Conservation (phyloP, 2,797 vertebrate species). For the Notamacropus eugenii region DNA sequence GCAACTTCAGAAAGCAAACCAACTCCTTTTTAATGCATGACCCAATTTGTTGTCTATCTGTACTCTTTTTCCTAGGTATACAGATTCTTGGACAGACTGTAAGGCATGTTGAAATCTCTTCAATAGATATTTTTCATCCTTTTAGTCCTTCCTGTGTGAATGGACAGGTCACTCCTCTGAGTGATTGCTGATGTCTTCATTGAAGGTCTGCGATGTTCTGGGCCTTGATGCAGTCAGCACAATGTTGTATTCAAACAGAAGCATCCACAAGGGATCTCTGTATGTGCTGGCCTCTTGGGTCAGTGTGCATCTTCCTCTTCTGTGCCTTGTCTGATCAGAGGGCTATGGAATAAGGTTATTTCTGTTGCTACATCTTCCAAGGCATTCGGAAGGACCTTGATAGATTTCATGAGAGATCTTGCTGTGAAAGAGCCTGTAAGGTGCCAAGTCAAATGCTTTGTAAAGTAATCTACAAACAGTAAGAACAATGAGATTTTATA, state of each 20-base stretch:
- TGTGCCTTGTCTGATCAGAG: too few relatives aligned
- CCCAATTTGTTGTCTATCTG: not conserved
- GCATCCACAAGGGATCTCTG: too few relatives aligned
- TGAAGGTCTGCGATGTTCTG: not conserved
- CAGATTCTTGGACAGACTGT: not conserved
- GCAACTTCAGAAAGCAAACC: not conserved
- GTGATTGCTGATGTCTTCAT: not conserved
- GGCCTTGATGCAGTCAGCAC: not conserved
- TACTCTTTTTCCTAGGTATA: not conserved
- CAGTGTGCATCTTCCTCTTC: too few relatives aligned
- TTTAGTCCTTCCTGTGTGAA: not conserved
- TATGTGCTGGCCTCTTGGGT: too few relatives aligned
- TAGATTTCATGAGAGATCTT: too few relatives aligned
- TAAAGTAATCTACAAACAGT: too few relatives aligned
- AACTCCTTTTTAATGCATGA: not conserved
- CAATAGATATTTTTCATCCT: not conserved
- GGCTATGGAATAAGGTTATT: too few relatives aligned
- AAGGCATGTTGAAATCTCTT: not conserved
- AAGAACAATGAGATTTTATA: too few relatives aligned
- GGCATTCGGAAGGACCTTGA: too few relatives aligned
- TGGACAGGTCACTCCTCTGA: not conserved
- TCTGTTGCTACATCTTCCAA: too few relatives aligned
- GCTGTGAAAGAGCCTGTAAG: too few relatives aligned
- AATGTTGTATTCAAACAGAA: not conserved
- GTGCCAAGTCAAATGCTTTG: too few relatives aligned